Evolutionary conservation across 2,888 invertebrate genomes (phyloP), one percentile per base, ranked within the genome.

Genomic region (Phortica magna): DNA sequence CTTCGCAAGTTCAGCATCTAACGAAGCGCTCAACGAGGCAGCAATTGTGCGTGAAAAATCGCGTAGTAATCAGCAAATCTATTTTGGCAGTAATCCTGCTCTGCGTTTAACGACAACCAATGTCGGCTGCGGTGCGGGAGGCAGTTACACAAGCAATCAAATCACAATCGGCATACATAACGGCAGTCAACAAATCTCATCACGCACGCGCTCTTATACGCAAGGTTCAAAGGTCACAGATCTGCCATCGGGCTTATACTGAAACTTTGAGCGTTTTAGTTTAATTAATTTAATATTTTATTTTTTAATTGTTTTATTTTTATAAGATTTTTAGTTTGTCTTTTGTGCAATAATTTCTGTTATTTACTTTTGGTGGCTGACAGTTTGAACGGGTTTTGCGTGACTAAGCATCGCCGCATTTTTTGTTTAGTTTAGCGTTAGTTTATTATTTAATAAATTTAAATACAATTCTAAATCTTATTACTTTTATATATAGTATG

Each of bases 211-310:
- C 41, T 92, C 92, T 10, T 89, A 91, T 68, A 91, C 94, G 42
- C 91, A 91, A 68, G 90, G 92, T 53, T 93, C 94, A 75, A 95
- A 95, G 92, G 93, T 95, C 10, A 95, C 95, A 6, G 95, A 95
- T 89, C 94, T 95, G 91, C 95, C 95, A 80, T 95, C 95, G 65
- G 95, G 95, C 76, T 92, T 95, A 79, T 95, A 95, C 92, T 95
- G 22, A 61, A 22, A 6, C 17, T 17, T 10, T 22, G 10, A 61
- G 22, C 22, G 10, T 17, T 10, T 22, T 61, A 61, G 5, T 19
- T 14, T 19, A 19, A 22, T 61, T 22, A 22, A 61, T 61, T 22
- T 17, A 19, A 61, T 61, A 61, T n/a, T 61, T 22, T 61, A 48
- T 48, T 48, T 48, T 14, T 2, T 12, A 12, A 48, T 12, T 9